Percentiles rank a stretch among this genome's conserved stretches.
phyloP scores from a whole-genome alignment of 2,797 vertebrate genomes.

The Macropus fuliginosus region DNA sequence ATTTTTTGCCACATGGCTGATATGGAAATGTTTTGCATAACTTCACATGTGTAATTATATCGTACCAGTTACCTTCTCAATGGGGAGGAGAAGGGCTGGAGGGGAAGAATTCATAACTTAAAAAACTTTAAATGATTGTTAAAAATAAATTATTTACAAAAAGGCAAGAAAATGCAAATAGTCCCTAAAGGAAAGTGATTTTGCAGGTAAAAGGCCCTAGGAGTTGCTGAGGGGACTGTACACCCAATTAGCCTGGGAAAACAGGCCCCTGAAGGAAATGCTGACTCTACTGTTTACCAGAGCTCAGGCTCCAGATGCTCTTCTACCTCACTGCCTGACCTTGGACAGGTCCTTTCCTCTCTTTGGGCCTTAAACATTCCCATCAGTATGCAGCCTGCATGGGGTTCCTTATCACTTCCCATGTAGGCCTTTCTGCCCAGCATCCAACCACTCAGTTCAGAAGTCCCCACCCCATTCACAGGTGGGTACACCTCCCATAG shows the following conservation, averaged over 20 bases:
- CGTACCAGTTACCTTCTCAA: not conserved
- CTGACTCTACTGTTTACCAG: not conserved
- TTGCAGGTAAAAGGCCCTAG: not conserved
- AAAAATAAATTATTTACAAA: not conserved
- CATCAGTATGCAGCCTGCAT: rapidly evolving
- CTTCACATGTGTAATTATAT: not conserved
- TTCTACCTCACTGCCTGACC: not conserved
- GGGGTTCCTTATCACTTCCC: not conserved
- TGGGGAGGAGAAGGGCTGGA: not conserved
- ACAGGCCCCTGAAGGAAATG: not conserved
- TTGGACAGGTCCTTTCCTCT: not conserved
- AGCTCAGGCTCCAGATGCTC: not conserved
- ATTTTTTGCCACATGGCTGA: not conserved
- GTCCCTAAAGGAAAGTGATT: not conserved
- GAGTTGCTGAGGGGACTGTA: not conserved
- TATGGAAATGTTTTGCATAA: not conserved
- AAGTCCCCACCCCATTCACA: not conserved
- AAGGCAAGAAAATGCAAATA: not conserved
- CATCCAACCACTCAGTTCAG: not conserved
- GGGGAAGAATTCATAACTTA: not conserved
- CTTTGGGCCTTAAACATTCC: not conserved
- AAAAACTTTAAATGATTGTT: not conserved
- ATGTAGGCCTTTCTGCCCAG: not conserved
- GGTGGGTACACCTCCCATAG: too few relatives aligned
- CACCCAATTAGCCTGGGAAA: too few relatives aligned